A percentile compares a stretch with the other conserved stretches of the same genome.
phyloP scores from a whole-genome alignment of 2,113 vertebrate species.

The Solenodon paradoxus region DNA sequence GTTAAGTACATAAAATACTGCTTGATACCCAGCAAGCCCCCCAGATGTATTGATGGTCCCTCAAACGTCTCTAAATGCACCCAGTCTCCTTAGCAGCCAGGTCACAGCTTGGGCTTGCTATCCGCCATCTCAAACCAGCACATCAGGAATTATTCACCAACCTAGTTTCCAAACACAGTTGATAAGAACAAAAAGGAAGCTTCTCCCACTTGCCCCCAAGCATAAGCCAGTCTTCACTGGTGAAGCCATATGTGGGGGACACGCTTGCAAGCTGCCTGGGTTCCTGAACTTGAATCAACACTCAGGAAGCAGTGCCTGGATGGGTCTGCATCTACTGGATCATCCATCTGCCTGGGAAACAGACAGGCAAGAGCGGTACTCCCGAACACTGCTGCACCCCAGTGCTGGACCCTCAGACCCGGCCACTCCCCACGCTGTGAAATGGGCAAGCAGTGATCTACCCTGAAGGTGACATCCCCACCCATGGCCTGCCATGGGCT shows the following conservation, averaged over 20 bases:
- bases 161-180: not conserved
- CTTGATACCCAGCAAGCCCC: not conserved
- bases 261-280: not conserved
- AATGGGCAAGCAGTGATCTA: not conserved
- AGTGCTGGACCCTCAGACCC: not conserved
- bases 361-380: not conserved
- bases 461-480: no score
- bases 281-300: conserved; percentile 13
- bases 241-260: not conserved
- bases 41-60: not conserved
- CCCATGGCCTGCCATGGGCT: not conserved
- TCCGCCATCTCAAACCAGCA: not conserved
- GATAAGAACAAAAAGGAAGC: not conserved
- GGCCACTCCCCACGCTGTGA: no score
- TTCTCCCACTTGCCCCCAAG: not conserved
- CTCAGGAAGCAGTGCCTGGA: not conserved
- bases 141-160: not conserved
- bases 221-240: not conserved
- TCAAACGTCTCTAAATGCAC: not conserved
- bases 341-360: not conserved
- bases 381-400: not conserved
- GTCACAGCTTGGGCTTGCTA: not conserved
- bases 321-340: not conserved
- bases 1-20: not conserved
- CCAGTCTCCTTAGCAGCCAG: not conserved